Conservation (phyloP, 1,140 invertebrate species). For the Patella vulgata region DNA sequence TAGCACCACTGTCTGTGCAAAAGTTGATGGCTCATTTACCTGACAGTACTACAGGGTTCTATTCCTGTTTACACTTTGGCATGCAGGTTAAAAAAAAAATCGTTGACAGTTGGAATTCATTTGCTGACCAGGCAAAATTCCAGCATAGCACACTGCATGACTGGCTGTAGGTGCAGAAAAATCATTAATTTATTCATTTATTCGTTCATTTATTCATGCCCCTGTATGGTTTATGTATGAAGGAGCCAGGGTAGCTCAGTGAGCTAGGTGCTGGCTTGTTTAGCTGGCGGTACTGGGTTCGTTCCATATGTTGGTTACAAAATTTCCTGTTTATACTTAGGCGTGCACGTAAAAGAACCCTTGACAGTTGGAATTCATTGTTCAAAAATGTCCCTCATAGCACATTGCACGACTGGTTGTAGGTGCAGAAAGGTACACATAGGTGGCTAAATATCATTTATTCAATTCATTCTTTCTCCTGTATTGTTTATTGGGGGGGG, state of each 20-base stretch:
- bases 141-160: background rate
- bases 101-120: too few species aligned
- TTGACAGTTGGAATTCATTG: background rate
- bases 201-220: background rate
- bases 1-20: too few species aligned
- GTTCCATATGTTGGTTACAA: background rate
- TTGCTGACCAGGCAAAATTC: too few species aligned
- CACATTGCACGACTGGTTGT: background rate
- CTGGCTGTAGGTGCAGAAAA: background rate
- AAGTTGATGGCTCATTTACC: too few species aligned
- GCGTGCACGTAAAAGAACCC: background rate
- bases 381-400: background rate
- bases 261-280: too few species aligned
- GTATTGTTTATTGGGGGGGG: too few species aligned
- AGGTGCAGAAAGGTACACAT: too few species aligned
- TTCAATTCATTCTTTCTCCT: too few species aligned
- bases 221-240: background rate
- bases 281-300: background rate
- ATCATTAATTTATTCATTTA: background rate
- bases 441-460: too few species aligned
- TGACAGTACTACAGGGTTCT: too few species aligned
- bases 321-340: background rate
- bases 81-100: too few species aligned
- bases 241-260: background rate
- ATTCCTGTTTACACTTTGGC: too few species aligned